These are phyloP conservation scores for Mionectes olivaceus DNA, from an alignment of 2,797 vertebrate genomes.

Conservation along the genomic window DNA sequence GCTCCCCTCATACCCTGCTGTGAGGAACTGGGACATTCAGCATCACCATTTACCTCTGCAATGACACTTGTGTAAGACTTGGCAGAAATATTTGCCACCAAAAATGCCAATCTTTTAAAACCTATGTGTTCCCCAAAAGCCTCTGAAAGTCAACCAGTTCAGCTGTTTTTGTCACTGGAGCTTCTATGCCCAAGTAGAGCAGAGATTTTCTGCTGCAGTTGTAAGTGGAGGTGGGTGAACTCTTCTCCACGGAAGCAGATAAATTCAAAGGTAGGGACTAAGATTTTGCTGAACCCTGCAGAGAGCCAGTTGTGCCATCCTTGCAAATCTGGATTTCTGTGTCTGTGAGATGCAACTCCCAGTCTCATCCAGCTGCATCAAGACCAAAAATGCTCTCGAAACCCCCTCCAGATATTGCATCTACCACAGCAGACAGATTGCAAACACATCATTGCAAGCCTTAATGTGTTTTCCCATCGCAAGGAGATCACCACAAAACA, in stretches of 20 bases:
- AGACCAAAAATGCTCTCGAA: not conserved
- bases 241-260: not conserved
- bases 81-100: not conserved
- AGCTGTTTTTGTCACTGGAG: not conserved
- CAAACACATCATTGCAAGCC: not conserved
- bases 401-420: not conserved
- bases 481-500: not conserved
- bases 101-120: not conserved
- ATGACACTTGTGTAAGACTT: not conserved
- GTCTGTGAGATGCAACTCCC: not conserved
- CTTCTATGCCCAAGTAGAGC: not conserved
- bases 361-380: not conserved
- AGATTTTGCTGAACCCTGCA: not conserved
- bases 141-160: not conserved
- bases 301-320: not conserved
- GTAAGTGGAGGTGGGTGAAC: not conserved
- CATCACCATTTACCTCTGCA: not conserved
- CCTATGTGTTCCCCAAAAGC: not conserved
- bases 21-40: not conserved
- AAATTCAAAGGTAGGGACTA: not conserved
- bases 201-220: not conserved
- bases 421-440: not conserved
- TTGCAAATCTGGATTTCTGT: not conserved
- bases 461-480: not conserved
- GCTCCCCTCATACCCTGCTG: not conserved